Base-by-base conservation (phyloP, 1,140 invertebrate genomes). In the Zaprionus vittiger region DNA sequence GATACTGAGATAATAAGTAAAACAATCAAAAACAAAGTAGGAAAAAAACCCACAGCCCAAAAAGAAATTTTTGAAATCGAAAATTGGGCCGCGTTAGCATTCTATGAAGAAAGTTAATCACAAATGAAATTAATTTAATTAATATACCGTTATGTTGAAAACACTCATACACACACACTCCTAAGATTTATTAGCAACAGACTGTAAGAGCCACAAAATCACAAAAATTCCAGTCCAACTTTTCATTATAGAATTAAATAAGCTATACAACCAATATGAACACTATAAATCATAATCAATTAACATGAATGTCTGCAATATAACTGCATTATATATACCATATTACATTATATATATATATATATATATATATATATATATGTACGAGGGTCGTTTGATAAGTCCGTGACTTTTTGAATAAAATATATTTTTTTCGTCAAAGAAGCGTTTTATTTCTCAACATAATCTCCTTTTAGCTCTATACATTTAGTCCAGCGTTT, bases 1-100 rank as follows among this genome's bases (percentile, higher is more conserved):
- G 89, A 91, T 91, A 91, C 74, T 91, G 89, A 91, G 89, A 91
- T 91, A 91, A 91, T 91, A 91, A 91, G 89, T 82, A 83, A 91
- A 77, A 77, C 76, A 87, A 73, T 81, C 77, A 73, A 68, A 72
- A 73, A 59, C 44, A 57, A 60, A 55, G n/a, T 37, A 31, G 41
- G 38, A 66, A 64, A 47, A 22, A 68, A 64, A 66, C 44, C 44
- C 68, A 81, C 73, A 78, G 41, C 26, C 70, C 44, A 49, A 59
- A 60, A 76, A 20, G 12, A 75, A 83, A 68, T 44, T 76, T 59
- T 56, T 56, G 24, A 70, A 79, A 68, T 66, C 60, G 34, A 52
- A 68, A 56, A 82, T 82, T 86, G 79, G 77, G 77, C 62, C 77
- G 67, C 56, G 77, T 75, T 77, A 73, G 67, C 71, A 79, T 80